Evolutionary conservation across 2,888 invertebrate species (phyloP).

Genomic region (Heliconius ethilla): DNA sequence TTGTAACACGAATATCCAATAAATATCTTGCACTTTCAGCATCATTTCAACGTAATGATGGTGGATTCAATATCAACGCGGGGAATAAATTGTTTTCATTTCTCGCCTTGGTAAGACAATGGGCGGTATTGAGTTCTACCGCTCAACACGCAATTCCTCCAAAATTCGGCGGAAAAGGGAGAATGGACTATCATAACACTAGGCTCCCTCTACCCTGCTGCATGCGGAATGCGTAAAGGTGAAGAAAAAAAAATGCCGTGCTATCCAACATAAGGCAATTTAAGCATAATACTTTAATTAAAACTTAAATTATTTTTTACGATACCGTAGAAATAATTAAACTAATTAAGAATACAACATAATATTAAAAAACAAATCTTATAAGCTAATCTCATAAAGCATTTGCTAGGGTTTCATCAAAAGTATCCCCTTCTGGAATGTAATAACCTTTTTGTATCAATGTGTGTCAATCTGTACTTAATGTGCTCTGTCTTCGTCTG

Average conservation of each 20-base stretch:
- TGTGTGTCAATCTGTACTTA: constrained; percentile 38
- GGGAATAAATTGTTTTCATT: not conserved
- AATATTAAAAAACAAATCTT: constrained; percentile 44
- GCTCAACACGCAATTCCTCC: too few species aligned
- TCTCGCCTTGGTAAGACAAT: too few species aligned
- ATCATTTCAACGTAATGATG: not conserved
- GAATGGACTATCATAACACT: too few species aligned
- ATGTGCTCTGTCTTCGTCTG: constrained; percentile 18
- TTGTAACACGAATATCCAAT: not conserved
- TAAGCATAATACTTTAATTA: not conserved
- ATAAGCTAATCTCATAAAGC: constrained; percentile 44
- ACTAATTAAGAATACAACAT: constrained; percentile 34
- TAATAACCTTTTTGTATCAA: constrained; percentile 40
- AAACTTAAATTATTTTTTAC: not conserved
- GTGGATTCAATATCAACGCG: not conserved
- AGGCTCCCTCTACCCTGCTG: too few species aligned
- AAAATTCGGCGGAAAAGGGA: too few species aligned
- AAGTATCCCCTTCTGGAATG: constrained; percentile 40
- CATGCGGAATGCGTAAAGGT: too few species aligned
- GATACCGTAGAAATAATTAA: constrained; percentile 33
- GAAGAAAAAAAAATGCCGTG: too few species aligned
- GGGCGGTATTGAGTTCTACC: too few species aligned
- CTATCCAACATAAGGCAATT: too few species aligned
- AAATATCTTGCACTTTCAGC: not conserved
- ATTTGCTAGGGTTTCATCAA: constrained; percentile 39